Evolutionary conservation across 2,888 invertebrate genomes (phyloP).

Genomic region (Eucera pruinosa): DNA sequence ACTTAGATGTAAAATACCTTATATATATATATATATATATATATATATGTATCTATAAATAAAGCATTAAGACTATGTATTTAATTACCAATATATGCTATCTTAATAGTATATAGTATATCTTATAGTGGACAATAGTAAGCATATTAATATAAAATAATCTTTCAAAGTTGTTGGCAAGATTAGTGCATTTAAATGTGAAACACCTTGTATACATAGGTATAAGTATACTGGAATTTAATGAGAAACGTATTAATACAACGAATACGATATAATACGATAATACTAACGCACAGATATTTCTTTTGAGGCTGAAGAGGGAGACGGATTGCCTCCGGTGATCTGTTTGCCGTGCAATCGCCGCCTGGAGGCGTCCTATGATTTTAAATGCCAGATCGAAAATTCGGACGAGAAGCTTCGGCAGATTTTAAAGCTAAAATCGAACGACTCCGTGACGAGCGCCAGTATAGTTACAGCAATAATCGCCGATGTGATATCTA

Average conservation of each 20-base stretch:
- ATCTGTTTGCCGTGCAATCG: slow-evolving; percentile 76
- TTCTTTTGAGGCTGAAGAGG: slow-evolving; percentile 75
- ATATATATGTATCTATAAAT: too few species aligned
- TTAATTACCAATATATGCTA: too few species aligned
- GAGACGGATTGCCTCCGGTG: slow-evolving; percentile 77
- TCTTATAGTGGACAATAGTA: too few species aligned
- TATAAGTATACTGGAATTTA: too few species aligned
- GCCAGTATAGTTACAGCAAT: slow-evolving; percentile 56
- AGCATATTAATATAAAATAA: too few species aligned
- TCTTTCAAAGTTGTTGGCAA: too few species aligned
- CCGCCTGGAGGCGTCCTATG: slow-evolving; percentile 75
- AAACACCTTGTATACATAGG: too few species aligned
- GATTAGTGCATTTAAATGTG: too few species aligned
- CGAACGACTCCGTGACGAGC: slow-evolving; percentile 25
- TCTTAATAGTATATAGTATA: too few species aligned
- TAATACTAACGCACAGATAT: neutral
- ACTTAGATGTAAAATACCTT: too few species aligned
- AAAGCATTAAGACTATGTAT: too few species aligned
- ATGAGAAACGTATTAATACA: neutral
- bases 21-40: too few species aligned
- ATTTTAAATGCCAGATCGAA: slow-evolving; percentile 79
- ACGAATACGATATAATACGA: neutral
- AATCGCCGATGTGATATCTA: slow-evolving; percentile 55
- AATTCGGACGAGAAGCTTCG: slow-evolving; percentile 77
- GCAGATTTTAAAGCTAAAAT: slow-evolving; percentile 62